phyloP scores from a whole-genome alignment of 2,888 invertebrate genomes.

The Xylocampa areola region DNA sequence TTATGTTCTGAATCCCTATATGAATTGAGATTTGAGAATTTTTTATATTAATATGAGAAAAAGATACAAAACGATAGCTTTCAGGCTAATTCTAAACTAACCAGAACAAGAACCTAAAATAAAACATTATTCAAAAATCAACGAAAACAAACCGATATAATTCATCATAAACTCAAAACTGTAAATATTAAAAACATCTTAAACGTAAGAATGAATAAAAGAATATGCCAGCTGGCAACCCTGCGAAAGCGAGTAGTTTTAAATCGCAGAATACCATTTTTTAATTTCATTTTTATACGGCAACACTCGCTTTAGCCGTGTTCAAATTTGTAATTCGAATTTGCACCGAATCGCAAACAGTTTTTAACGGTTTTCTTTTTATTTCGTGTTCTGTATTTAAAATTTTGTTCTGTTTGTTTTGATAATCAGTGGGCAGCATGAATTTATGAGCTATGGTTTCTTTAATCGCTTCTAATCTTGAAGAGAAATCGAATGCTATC shows the following conservation, averaged over 20 bases:
- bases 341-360: constrained; percentile 60
- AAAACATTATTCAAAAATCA: constrained; percentile 1
- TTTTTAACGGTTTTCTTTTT: constrained; percentile 58
- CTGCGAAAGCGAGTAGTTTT: constrained; percentile 57
- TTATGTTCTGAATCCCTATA: too few relatives aligned
- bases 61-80: too few relatives aligned
- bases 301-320: constrained; percentile 63
- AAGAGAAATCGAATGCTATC: too few relatives aligned
- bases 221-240: constrained; percentile 54
- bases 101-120: not conserved
- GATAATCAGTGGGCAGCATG: constrained; percentile 30
- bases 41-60: too few relatives aligned
- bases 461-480: too few relatives aligned
- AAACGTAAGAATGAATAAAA: constrained; percentile 52
- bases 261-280: constrained; percentile 60
- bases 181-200: constrained; percentile 48
- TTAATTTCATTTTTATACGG: constrained; percentile 61
- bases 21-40: too few relatives aligned
- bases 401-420: constrained; percentile 52
- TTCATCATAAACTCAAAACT: constrained; percentile 32
- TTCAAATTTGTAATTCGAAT: constrained; percentile 67
- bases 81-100: too few relatives aligned
- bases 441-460: constrained; percentile 20
- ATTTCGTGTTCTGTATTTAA: constrained; percentile 54
- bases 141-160: constrained; percentile 20